Evolutionary conservation across 2,113 vertebrate species (phyloP).

Genomic region (Elanus axillaris): DNA sequence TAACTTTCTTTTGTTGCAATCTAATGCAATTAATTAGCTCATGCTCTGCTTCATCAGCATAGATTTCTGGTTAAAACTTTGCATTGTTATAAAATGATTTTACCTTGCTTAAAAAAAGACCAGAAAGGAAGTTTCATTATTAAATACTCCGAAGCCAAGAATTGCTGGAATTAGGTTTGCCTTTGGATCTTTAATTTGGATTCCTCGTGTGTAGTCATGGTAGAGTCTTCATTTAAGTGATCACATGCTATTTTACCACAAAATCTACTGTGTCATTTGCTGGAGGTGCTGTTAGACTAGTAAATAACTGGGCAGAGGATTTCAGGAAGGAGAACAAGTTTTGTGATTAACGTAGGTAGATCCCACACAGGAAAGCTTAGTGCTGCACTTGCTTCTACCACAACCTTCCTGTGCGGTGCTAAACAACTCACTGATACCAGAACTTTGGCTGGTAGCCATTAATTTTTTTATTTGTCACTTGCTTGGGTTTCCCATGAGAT

Average conservation of each 20-base stretch:
- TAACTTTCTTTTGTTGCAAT: neutral
- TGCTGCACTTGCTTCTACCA: neutral
- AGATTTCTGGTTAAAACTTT: neutral
- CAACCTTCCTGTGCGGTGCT: neutral
- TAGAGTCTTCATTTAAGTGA: neutral
- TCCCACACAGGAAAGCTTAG: neutral
- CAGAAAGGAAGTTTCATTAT: neutral
- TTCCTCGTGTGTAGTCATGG: neutral
- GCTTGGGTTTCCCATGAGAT: neutral
- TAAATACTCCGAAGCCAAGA: neutral
- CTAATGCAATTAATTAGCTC: neutral
- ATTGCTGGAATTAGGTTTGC: neutral
- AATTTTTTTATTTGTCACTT: neutral
- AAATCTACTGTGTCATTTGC: neutral
- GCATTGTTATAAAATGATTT: neutral
- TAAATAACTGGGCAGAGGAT: neutral
- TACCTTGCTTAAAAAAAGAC: neutral
- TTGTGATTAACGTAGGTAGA: neutral
- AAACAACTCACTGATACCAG: neutral
- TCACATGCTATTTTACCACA: neutral
- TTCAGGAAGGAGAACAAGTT: neutral
- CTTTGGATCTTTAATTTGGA: neutral
- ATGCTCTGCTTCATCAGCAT: neutral
- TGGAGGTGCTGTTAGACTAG: neutral
- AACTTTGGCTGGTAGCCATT: neutral